Conservation (phyloP, 2,113 vertebrate genomes). For the Spilogale gracilis region DNA sequence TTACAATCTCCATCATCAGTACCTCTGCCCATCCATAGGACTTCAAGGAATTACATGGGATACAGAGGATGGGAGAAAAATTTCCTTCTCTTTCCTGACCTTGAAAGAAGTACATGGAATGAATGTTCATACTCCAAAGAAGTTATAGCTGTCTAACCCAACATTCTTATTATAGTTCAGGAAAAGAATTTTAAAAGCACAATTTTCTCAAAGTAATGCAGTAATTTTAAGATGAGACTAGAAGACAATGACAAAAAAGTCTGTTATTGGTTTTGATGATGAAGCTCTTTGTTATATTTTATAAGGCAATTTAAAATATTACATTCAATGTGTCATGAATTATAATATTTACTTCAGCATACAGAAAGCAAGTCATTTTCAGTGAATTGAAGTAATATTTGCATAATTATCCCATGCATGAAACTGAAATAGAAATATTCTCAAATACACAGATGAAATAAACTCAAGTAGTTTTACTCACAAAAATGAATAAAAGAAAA, state of each 20-base stretch:
- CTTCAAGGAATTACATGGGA: neutral
- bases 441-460: neutral
- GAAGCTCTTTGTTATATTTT: neutral
- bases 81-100: neutral
- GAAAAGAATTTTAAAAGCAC: neutral
- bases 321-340: neutral
- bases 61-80: neutral
- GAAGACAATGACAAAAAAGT: neutral
- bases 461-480: slow-evolving; percentile 41
- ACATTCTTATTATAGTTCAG: neutral
- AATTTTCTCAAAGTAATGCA: neutral
- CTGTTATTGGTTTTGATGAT: neutral
- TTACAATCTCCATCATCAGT: neutral
- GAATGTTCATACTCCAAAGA: neutral
- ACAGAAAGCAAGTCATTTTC: slow-evolving; percentile 6
- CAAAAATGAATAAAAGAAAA: slow-evolving; percentile 29
- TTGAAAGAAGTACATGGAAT: neutral
- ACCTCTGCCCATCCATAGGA: neutral
- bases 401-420: slow-evolving; percentile 42
- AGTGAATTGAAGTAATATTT: slow-evolving; percentile 37
- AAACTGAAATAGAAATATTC: slow-evolving; percentile 55
- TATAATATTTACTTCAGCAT: neutral
- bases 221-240: slow-evolving; percentile 19
- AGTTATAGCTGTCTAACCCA: neutral
- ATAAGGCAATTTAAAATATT: slow-evolving; percentile 44